Base-by-base conservation (phyloP, 2,888 invertebrate genomes). In the Aphidoletes aphidimyza region DNA sequence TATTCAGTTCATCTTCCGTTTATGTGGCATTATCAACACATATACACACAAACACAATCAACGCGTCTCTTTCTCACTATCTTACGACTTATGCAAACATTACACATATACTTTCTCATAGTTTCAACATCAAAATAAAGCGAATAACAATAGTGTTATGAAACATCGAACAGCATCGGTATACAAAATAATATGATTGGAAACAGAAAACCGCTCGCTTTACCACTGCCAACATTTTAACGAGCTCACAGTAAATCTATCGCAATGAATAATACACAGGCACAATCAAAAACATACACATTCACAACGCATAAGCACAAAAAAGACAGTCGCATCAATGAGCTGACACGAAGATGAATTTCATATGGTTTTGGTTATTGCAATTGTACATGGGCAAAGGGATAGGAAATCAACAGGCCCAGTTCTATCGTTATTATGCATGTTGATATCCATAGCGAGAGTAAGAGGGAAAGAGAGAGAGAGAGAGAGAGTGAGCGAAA, bases 361-460 rank as follows among this genome's bases (percentile, higher is more conserved):
- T 54, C 54, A 54, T 54, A 54, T 54, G 54, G 54, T 54, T 54
- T 54, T 54, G 54, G 54, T 54, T 54, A 54, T 14, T 8, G n/a
- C 54, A 54, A 54, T 22, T 22, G 54, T 54, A 54, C 9, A 54
- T 54, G 17, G 3, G 22, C 54, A 54, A 54, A 54, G 54, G 54
- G 54, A 54, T 22, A 22, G 54, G 22, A 54, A 22, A 22, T 54
- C n/a, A 54, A 54, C 54, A 47, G 47, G 47, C 19, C 3, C 47
- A 6, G 19, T 47, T 17, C 8, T 47, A 17, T 11, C 47, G 8
- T 17, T 3, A 6, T 6, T 19, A 47, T 19, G 19, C 47, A 47
- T 17, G n/a, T n/a, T n/a, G n/a, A n/a, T n/a, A n/a, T n/a, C n/a
- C n/a, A n/a, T n/a, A n/a, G n/a, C n/a, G n/a, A n/a, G n/a, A n/a